These are phyloP conservation scores for Silurus asotus DNA, from an alignment of 2,113 vertebrate species.

Conservation along the genomic window DNA sequence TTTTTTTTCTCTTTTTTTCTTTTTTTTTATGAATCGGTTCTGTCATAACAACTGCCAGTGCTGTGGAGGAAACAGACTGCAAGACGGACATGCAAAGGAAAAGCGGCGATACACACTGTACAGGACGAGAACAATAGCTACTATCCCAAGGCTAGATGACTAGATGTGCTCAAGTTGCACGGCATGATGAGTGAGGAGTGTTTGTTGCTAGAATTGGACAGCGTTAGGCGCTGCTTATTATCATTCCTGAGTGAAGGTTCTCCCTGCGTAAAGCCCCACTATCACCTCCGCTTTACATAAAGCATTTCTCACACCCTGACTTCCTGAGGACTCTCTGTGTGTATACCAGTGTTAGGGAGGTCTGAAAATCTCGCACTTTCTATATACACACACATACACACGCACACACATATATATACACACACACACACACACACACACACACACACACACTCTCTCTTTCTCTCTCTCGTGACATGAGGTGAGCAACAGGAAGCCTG, in stretches of 20 bases:
- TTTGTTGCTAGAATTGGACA: constrained; percentile 29
- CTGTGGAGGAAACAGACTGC: constrained; percentile 60
- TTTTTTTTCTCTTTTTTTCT: not conserved
- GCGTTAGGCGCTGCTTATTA: constrained; percentile 35
- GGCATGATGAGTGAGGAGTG: constrained; percentile 8
- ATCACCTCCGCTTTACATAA: constrained; percentile 18
- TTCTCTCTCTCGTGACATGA: constrained; percentile 46
- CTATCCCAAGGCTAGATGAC: constrained; percentile 52
- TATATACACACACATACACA: too few species aligned
- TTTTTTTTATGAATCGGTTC: constrained; percentile 56
- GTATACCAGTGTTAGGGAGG: constrained; percentile 29
- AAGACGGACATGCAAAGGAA: constrained; percentile 39
- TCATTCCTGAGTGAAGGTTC: constrained; percentile 39
- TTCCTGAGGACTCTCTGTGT: constrained; percentile 48
- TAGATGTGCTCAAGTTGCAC: constrained; percentile 36
- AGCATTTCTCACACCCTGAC: constrained; percentile 61
- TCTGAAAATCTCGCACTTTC: constrained; percentile 42
- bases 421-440: too few species aligned
- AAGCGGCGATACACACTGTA: constrained; percentile 44
- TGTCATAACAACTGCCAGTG: constrained; percentile 67
- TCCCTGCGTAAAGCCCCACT: constrained; percentile 29
- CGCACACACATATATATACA: too few species aligned
- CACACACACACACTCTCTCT: not conserved
- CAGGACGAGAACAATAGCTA: constrained; percentile 51
- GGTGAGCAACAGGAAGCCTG: constrained; percentile 71